Base-by-base conservation (phyloP, 2,113 vertebrate genomes). In the Zootoca vivipara region DNA sequence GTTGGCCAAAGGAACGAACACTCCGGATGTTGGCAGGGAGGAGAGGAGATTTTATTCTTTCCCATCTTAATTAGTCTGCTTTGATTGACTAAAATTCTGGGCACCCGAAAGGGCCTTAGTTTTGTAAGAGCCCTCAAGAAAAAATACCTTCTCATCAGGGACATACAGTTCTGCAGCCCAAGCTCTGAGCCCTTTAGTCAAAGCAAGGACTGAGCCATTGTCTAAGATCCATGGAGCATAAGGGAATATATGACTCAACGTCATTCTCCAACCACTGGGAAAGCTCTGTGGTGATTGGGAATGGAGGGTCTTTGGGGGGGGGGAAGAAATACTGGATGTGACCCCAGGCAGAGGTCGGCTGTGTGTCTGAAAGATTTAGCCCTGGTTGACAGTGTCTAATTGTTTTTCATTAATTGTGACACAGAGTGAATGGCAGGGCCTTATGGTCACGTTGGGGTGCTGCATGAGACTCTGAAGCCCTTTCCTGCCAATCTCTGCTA, bases 41-140 rank as follows among this genome's bases (percentile, higher is more conserved):
- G 62, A 82, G 78, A 62, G 35, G 20, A 87, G 78, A 73, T 42
- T 82, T 87, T 80, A 87, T 88, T 88, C 80, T 82, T 52, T 52
- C 58, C 56, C 79, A 88, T 75, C 72, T 88, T 74, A 88, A 87
- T 87, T 87, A 65, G 70, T 82, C 86, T 88, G 38, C 52, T 40
- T 82, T 87, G 86, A 87, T 73, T 87, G 78, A 88, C 58, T 87
- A 74, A 75, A 73, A 82, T 88, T 65, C 86, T 82, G 69, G 86
- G 79, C 86, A 75, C 75, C 70, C 38, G 12, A 85, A 85, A 64
- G 83, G 67, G 58, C 65, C 46, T 79, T 89, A 84, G 64, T 85
- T 79, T 78, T 72, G 75, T 85, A 72, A 84, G 75, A 89, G 73
- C 52, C 75, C 65, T 89, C 35, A 52, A 88, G 73, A 78, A 69